phyloP scores from a whole-genome alignment of 2,888 invertebrate genomes.

The Himalopsyche tibetana region DNA sequence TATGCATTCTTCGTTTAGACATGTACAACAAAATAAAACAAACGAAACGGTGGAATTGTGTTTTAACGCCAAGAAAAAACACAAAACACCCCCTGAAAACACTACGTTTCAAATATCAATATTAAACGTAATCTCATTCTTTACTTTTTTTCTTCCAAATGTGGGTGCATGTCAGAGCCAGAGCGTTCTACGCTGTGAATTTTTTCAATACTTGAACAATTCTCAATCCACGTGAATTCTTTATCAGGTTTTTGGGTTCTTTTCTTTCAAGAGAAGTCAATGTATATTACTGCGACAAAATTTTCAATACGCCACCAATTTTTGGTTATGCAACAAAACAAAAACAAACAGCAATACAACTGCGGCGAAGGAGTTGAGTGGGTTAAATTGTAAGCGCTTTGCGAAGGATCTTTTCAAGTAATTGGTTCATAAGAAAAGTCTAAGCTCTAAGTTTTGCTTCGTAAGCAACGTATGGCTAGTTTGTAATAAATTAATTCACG shows the following conservation, averaged over 20 bases:
- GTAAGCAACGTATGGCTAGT: not conserved
- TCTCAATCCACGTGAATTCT: not conserved
- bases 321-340: not conserved
- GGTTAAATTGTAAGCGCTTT: not conserved
- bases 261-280: not conserved
- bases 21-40: too few relatives aligned
- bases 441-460: not conserved
- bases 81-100: not conserved
- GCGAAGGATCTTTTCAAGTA: not conserved
- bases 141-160: not conserved
- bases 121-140: conserved; percentile 7
- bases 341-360: not conserved
- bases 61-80: not conserved
- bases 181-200: not conserved
- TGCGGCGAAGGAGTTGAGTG: not conserved
- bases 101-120: conserved; percentile 13
- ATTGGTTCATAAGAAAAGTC: not conserved
- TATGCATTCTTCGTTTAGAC: too few relatives aligned
- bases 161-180: not conserved
- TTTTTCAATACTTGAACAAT: not conserved
- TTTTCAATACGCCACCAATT: not conserved
- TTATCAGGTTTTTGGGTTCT: not conserved
- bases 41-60: too few relatives aligned
- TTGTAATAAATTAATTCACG: not conserved
- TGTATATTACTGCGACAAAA: not conserved